Evolutionary conservation across 2,113 vertebrate species (phyloP).

Genomic region (Chaetorhynchus papuensis): DNA sequence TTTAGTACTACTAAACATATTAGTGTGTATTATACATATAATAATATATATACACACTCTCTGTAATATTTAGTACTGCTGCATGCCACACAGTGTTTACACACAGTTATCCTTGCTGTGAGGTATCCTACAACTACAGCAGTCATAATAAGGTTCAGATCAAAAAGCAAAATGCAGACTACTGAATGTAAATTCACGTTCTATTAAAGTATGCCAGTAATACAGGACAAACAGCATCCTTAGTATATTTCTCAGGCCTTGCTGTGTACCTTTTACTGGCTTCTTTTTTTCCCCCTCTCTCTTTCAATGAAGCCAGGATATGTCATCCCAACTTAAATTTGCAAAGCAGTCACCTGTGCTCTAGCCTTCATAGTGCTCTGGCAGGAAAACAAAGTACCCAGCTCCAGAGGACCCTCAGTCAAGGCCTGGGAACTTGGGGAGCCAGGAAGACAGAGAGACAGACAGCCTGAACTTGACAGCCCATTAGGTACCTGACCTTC

Average conservation of each 20-base stretch:
- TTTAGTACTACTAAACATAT: not conserved
- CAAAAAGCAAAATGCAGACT: not conserved
- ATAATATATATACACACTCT: not conserved
- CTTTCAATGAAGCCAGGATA: not conserved
- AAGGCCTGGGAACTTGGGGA: not conserved
- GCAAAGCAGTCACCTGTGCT: not conserved
- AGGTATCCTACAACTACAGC: not conserved
- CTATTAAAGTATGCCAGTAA: not conserved
- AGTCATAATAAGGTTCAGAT: accelerated
- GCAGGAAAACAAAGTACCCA: not conserved
- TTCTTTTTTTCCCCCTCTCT: not conserved
- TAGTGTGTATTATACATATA: not conserved
- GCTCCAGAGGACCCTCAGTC: not conserved
- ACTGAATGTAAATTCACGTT: not conserved
- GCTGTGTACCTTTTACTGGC: not conserved
- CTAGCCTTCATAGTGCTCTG: not conserved
- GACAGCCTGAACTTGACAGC: conserved; percentile 32
- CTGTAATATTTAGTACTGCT: not conserved
- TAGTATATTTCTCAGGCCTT: not conserved
- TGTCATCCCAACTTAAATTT: not conserved
- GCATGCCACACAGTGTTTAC: not conserved
- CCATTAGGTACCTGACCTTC: conserved; percentile 51
- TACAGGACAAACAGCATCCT: not conserved
- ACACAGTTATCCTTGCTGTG: not conserved
- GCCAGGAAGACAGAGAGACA: not conserved